Percentiles rank a stretch among this genome's conserved stretches.
Conservation (phyloP, 2,888 invertebrate species). For the Heteropelma amictum region DNA sequence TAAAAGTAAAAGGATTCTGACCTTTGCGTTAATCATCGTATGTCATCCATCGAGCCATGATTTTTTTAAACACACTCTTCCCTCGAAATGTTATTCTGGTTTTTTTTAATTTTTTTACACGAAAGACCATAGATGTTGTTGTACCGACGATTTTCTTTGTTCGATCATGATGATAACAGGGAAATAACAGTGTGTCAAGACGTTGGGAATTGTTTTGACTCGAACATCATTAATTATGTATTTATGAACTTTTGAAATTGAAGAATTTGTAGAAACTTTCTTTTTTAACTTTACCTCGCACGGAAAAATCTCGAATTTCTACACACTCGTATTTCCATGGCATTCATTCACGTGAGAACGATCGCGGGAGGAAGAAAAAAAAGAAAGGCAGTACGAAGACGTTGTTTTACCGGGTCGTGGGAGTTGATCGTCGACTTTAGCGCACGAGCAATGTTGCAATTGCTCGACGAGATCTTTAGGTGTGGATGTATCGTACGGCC, state of each 20-base stretch:
- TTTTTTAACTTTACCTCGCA: too few species aligned
- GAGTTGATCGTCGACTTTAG: constrained; percentile 46
- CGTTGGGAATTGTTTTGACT: too few species aligned
- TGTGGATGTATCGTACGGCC: constrained; percentile 2
- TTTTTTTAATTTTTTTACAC: neutral
- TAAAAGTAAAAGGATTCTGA: constrained; percentile 31
- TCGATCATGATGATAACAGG: too few species aligned
- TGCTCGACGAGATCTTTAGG: constrained; percentile 39
- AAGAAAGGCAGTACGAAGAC: constrained; percentile 33
- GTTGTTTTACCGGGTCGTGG: constrained; percentile 48
- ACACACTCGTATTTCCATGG: constrained; percentile 65
- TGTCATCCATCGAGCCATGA: neutral
- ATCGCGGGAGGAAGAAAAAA: constrained; percentile 13
- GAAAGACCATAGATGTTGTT: too few species aligned
- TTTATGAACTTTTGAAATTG: too few species aligned
- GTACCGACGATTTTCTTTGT: too few species aligned
- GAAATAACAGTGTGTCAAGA: too few species aligned
- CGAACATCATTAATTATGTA: too few species aligned
- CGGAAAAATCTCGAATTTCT: constrained; percentile 49
- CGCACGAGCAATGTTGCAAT: constrained; percentile 49
- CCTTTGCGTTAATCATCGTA: constrained; percentile 13
- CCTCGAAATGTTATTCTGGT: neutral
- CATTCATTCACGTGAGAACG: constrained; percentile 66
- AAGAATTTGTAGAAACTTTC: too few species aligned
- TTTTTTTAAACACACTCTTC: neutral